Evolutionary conservation across 2,113 vertebrate species (phyloP).

Genomic region (Dicrurus megarhynchus): DNA sequence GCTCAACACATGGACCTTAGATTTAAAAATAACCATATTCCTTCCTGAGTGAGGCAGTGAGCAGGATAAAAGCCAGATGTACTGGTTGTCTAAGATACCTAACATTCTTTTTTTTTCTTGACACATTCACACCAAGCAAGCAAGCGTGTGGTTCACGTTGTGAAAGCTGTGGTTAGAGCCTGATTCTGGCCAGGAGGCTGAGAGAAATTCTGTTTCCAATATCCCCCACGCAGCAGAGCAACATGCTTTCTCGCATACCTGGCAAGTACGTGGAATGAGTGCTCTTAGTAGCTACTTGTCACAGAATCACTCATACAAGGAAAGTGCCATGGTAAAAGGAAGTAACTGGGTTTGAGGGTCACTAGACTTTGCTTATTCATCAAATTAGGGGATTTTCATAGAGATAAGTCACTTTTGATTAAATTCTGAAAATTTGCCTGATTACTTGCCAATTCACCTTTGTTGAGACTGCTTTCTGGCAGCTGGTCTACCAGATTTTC

Average conservation of each 20-base stretch:
- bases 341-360: neutral
- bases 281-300: neutral
- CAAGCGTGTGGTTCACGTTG: neutral
- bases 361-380: neutral
- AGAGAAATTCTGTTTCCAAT: neutral
- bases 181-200: neutral
- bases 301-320: neutral
- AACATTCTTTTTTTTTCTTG: conserved; percentile 25
- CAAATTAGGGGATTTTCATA: neutral
- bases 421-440: neutral
- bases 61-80: conserved; percentile 55
- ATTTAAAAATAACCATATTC: conserved; percentile 41
- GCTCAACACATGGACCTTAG: neutral
- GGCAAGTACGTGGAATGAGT: neutral
- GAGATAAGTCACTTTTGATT: neutral
- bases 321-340: neutral
- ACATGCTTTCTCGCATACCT: neutral
- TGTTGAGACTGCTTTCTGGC: neutral
- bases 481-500: neutral
- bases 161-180: neutral
- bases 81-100: neutral
- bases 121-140: conserved; percentile 27
- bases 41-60: neutral
- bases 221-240: neutral
- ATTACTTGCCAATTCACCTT: neutral